A percentile compares a stretch with the other conserved stretches of the same genome.
Conservation (phyloP, 37 sponge, comb jelly and placozoan genomes). For the Aplysina aerophoba region DNA sequence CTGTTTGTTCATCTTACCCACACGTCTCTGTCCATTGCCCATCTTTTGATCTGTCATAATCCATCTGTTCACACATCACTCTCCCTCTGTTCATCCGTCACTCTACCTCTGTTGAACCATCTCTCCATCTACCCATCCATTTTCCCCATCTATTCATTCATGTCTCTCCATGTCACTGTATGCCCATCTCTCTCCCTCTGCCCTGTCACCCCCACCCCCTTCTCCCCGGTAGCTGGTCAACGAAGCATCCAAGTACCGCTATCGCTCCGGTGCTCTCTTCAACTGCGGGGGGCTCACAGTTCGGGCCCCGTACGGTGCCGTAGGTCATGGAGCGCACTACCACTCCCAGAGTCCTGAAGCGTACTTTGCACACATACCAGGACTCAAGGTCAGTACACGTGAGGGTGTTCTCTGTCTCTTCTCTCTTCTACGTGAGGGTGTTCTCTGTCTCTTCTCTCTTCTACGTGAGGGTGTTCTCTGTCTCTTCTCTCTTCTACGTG, state of each 20-base stretch:
- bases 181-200: neutral
- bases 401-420: no score
- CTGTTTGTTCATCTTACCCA: no score
- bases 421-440: no score
- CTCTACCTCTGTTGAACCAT: neutral
- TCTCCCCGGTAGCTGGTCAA: conserved; percentile 90
- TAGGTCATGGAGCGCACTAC: conserved; percentile 96
- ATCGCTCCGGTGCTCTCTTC: conserved; percentile 87
- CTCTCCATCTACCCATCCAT: neutral
- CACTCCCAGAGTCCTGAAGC: conserved; percentile 98
- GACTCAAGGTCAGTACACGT: conserved; percentile 90
- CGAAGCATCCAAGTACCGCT: conserved; percentile 96
- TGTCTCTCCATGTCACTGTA: neutral
- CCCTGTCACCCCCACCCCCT: neutral
- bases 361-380: conserved; percentile 90
- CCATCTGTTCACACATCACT: no score
- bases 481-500: no score
- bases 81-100: no score
- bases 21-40: no score
- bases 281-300: conserved; percentile 94
- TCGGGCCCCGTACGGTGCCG: conserved; percentile 95
- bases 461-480: no score
- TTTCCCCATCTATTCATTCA: neutral
- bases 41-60: no score
- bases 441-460: no score